These are phyloP conservation scores for Perizoma flavofasciatum DNA, from an alignment of 2,888 invertebrate genomes.

Conservation along the genomic window DNA sequence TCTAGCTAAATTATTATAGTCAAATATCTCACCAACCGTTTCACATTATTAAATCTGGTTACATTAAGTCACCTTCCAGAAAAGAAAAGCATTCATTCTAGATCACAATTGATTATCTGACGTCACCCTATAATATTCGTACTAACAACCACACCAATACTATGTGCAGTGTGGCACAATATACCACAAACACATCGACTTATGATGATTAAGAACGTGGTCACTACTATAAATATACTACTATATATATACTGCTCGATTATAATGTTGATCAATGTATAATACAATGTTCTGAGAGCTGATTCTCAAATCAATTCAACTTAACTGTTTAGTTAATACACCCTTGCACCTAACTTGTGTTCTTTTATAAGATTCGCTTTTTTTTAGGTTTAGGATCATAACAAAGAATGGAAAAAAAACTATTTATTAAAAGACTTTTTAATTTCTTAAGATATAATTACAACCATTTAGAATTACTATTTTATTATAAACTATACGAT, in stretches of 20 bases:
- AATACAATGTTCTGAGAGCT: not conserved
- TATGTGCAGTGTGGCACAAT: constrained; percentile 57
- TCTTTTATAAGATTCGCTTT: no score
- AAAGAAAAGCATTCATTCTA: constrained; percentile 5
- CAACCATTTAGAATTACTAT: constrained; percentile 9
- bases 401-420: no score
- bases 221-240: constrained; percentile 5
- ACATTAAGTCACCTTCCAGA: not conserved
- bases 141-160: constrained; percentile 54
- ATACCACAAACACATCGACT: constrained; percentile 41
- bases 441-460: no score
- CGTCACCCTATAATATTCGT: constrained; percentile 45
- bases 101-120: constrained; percentile 42
- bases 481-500: constrained; percentile 10
- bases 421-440: no score
- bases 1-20: no score
- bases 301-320: no score
- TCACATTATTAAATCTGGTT: no score
- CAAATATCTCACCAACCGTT: no score
- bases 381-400: no score
- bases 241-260: constrained; percentile 3
- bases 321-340: no score
- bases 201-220: constrained; percentile 8
- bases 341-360: no score
- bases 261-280: constrained; percentile 3